A percentile compares a stretch with the other conserved stretches of the same genome.
Conservation (phyloP, 1,140 invertebrate genomes). For the Metopolophium dirhodum region DNA sequence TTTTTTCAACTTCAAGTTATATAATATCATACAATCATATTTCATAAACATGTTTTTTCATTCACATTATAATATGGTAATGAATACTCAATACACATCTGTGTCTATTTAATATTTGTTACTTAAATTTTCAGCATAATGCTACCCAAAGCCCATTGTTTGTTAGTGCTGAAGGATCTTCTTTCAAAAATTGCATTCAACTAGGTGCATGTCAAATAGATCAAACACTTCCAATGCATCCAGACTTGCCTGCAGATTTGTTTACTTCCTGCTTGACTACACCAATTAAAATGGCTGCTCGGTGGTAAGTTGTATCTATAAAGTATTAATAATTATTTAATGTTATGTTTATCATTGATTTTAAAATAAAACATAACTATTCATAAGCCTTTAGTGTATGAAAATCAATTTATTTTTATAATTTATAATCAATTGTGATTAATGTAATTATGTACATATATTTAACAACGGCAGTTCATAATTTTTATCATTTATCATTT, state of each 20-base stretch:
- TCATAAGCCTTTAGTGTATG: neutral
- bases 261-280: constrained; percentile 98
- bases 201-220: constrained; percentile 90
- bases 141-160: constrained; percentile 50
- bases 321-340: constrained; percentile 6
- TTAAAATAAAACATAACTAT: neutral
- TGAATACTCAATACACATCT: neutral
- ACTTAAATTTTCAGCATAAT: constrained; percentile 58
- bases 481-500: neutral
- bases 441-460: neutral
- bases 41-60: neutral
- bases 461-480: neutral
- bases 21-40: too few species aligned
- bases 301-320: constrained; percentile 71
- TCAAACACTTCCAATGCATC: constrained; percentile 96
- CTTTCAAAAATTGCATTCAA: constrained; percentile 90
- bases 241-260: constrained; percentile 97
- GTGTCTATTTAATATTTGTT: neutral
- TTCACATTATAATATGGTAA: neutral
- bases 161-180: constrained; percentile 59
- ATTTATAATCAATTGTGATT: neutral
- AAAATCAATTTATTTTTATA: neutral
- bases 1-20: neutral
- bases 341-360: constrained; percentile 26
- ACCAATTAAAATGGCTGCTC: constrained; percentile 94